Conservation (phyloP, 2,888 invertebrate genomes). For the Elegia similella region DNA sequence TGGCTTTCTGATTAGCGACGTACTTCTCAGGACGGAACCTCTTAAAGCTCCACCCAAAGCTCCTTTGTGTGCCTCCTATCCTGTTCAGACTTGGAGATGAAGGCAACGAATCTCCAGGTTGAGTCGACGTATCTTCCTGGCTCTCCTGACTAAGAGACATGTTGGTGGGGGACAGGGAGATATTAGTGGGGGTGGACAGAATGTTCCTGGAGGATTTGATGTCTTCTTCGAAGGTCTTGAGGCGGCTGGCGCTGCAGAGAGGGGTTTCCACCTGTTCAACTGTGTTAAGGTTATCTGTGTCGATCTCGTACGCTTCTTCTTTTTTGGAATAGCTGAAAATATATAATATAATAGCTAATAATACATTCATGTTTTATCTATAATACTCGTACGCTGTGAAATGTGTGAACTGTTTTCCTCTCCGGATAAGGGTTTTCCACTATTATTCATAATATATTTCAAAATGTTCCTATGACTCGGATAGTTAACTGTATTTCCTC, state of each 20-base stretch:
- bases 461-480: too few species aligned
- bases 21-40: constrained; percentile 53
- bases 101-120: constrained; percentile 44
- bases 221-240: constrained; percentile 69
- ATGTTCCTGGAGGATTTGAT: constrained; percentile 53
- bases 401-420: too few species aligned
- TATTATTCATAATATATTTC: too few species aligned
- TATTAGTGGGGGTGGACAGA: constrained; percentile 45
- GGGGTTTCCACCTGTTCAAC: constrained; percentile 87
- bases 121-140: constrained; percentile 32
- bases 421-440: too few species aligned
- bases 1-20: constrained; percentile 17
- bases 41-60: constrained; percentile 65
- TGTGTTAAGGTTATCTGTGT: constrained; percentile 83
- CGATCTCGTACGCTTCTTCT: constrained; percentile 81
- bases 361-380: too few species aligned
- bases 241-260: constrained; percentile 88
- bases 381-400: too few species aligned
- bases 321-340: constrained; percentile 78
- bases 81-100: constrained; percentile 54
- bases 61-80: constrained; percentile 53
- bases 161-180: constrained; percentile 48
- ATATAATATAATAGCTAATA: not conserved
- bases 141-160: constrained; percentile 46
- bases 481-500: too few species aligned